A percentile compares a stretch with the other conserved stretches of the same genome.
These are phyloP conservation scores for Lepilemur ruficaudatus DNA, from an alignment of 2,797 vertebrate genomes.

Conservation along the genomic window DNA sequence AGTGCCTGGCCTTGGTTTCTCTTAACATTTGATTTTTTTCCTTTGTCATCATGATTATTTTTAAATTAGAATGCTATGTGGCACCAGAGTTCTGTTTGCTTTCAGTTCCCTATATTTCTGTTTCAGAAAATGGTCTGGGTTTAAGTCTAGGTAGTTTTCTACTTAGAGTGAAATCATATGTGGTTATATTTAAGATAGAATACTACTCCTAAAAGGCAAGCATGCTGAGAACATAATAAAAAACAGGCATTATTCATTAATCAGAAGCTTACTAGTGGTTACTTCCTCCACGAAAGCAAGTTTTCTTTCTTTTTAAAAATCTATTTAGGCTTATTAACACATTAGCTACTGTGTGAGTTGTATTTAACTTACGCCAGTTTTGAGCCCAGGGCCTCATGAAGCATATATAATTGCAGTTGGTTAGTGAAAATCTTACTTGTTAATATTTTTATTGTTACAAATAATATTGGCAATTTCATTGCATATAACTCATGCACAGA, in stretches of 20 bases:
- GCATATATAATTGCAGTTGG: too few relatives aligned
- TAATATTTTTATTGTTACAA: too few relatives aligned
- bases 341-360: too few relatives aligned
- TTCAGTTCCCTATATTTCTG: not conserved
- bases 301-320: not conserved
- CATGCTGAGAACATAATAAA: not conserved
- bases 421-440: too few relatives aligned
- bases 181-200: conserved; percentile 12
- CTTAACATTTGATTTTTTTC: not conserved
- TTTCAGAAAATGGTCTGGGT: not conserved
- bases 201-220: not conserved
- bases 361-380: too few relatives aligned
- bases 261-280: not conserved
- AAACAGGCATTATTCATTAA: not conserved
- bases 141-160: not conserved
- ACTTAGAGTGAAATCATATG: not conserved
- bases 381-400: too few relatives aligned
- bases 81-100: not conserved
- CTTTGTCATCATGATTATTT: not conserved
- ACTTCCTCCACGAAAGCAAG: not conserved
- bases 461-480: too few relatives aligned
- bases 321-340: not conserved
- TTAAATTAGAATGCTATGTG: not conserved
- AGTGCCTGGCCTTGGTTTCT: not conserved
- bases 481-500: too few relatives aligned